phyloP scores from a whole-genome alignment of 2,797 vertebrate species.

The Coreius guichenoti region DNA sequence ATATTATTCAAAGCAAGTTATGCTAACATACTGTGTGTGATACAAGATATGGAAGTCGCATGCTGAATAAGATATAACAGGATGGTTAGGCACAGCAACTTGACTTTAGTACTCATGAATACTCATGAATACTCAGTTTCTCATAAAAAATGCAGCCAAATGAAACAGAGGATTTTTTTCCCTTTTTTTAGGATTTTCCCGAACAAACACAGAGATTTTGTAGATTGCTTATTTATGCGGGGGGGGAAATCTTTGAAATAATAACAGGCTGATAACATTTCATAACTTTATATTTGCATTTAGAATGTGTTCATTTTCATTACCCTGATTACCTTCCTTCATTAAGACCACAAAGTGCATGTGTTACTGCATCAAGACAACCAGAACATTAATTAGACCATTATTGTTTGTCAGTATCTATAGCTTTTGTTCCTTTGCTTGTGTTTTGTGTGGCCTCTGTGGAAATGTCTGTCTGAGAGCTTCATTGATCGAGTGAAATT shows the following conservation, averaged over 20 bases:
- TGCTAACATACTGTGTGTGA: not conserved
- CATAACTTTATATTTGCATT: not conserved
- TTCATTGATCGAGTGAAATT: constrained; percentile 60
- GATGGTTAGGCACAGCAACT: not conserved
- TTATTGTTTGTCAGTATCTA: not conserved
- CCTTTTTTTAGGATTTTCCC: not conserved
- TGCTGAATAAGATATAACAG: not conserved
- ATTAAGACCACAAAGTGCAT: not conserved
- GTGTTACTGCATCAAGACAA: constrained; percentile 4
- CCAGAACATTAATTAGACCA: not conserved
- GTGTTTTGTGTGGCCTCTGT: constrained; percentile 25
- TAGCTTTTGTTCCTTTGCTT: not conserved
- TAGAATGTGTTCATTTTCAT: not conserved
- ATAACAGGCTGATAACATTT: not conserved
- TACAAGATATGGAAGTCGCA: not conserved
- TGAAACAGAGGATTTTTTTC: not conserved
- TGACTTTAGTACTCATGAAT: not conserved
- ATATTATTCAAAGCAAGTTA: not conserved
- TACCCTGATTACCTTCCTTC: not conserved
- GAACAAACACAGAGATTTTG: not conserved
- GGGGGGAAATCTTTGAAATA: too few relatives aligned
- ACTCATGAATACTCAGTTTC: not conserved
- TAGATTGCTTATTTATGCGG: too few relatives aligned
- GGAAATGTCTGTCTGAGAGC: constrained; percentile 58
- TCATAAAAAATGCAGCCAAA: not conserved